These are phyloP conservation scores for Rosalia funebris DNA, from an alignment of 2,888 invertebrate species.

Conservation along the genomic window DNA sequence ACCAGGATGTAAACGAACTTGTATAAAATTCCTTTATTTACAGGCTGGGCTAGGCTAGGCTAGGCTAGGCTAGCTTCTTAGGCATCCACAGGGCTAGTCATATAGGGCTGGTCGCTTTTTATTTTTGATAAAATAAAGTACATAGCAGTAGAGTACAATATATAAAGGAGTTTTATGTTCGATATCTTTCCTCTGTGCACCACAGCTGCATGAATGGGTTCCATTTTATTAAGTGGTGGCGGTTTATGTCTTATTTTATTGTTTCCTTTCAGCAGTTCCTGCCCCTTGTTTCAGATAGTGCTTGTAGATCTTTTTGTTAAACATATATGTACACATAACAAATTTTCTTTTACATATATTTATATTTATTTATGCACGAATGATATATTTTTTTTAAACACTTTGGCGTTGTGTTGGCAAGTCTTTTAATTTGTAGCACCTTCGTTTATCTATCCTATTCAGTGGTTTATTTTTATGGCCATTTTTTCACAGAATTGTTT, in stretches of 20 bases:
- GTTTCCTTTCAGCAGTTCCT: constrained; percentile 37
- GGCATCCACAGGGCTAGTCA: constrained; percentile 1
- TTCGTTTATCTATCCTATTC: constrained; percentile 1
- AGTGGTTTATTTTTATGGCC: constrained; percentile 3
- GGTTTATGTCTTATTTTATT: constrained; percentile 33
- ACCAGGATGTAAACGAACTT: constrained; percentile 27
- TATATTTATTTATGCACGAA: constrained; percentile 37
- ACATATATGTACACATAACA: constrained; percentile 13
- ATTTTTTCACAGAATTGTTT: constrained; percentile 8
- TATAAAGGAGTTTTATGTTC: constrained; percentile 38
- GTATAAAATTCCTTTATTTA: constrained; percentile 38
- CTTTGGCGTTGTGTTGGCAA: constrained; percentile 52
- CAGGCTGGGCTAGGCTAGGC: not conserved
- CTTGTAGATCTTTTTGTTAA: constrained; percentile 32
- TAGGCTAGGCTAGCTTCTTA: not conserved
- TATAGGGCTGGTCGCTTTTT: not conserved
- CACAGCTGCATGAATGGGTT: constrained; percentile 41
- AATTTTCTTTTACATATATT: constrained; percentile 21
- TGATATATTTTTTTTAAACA: constrained; percentile 36
- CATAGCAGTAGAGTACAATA: too few species aligned
- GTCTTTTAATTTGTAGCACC: constrained; percentile 34
- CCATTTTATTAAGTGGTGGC: constrained; percentile 34
- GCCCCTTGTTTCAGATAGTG: constrained; percentile 28
- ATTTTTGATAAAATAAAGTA: not conserved
- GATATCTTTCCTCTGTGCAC: constrained; percentile 21